Evolutionary conservation across 2,113 vertebrate genomes (phyloP).

Genomic region (Pterocles burchelli): DNA sequence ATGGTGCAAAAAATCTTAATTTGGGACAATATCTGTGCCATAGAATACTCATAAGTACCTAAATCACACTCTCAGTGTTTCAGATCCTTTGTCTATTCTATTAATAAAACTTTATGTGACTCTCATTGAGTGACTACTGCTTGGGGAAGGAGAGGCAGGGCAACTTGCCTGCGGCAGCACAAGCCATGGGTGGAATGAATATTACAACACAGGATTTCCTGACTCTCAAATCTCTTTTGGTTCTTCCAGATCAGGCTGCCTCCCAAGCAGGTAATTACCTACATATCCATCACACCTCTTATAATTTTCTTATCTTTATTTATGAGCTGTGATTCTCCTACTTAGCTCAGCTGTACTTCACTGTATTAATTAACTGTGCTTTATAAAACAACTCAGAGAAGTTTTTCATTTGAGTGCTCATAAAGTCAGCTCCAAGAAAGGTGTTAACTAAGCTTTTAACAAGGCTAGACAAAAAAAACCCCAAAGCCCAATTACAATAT

Average conservation of each 20-base stretch:
- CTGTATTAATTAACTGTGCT: not conserved
- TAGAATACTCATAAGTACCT: not conserved
- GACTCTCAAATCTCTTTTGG: not conserved
- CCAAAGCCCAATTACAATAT: not conserved
- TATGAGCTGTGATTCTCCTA: conserved; percentile 8
- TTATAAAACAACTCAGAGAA: not conserved
- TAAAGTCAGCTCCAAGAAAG: not conserved
- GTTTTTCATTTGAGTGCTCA: not conserved
- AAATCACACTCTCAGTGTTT: not conserved
- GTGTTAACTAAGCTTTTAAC: not conserved
- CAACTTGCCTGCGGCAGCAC: not conserved
- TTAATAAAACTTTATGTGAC: not conserved
- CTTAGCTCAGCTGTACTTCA: not conserved
- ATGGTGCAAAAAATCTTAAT: not conserved
- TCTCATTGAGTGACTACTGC: not conserved
- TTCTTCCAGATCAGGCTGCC: conserved; percentile 24
- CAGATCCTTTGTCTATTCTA: not conserved
- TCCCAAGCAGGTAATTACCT: conserved; percentile 38
- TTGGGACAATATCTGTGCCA: not conserved
- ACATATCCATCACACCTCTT: conserved; percentile 22
- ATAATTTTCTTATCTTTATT: conserved; percentile 48
- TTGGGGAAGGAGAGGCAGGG: not conserved
- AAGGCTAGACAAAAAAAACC: not conserved
- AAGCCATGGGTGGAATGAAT: not conserved
- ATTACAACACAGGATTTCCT: conserved; percentile 40